Percentiles rank a stretch among this genome's conserved stretches.
Conservation (phyloP, 2,888 invertebrate species). For the Ophioninae sp. region DNA sequence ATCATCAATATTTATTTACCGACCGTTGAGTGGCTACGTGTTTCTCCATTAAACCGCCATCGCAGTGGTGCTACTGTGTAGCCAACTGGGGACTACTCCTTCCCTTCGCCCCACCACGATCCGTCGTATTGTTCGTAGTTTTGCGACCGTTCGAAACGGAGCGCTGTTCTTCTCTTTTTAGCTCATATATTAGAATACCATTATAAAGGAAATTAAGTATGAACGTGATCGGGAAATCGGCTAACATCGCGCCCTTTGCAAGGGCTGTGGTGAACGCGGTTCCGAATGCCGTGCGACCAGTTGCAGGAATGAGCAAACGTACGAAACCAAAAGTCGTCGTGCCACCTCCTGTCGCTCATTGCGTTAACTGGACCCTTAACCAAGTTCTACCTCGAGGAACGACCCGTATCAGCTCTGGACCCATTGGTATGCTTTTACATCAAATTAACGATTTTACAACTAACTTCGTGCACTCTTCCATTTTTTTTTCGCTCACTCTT, state of each 20-base stretch:
- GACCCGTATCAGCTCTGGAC: conserved; percentile 84
- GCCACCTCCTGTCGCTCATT: conserved; percentile 81
- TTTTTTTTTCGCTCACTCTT: conserved; percentile 6
- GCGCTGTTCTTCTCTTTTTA: conserved; percentile 24
- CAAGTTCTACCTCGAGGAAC: conserved; percentile 85
- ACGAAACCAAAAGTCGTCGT: conserved; percentile 81
- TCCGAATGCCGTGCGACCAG: conserved; percentile 85
- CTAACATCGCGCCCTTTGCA: conserved; percentile 86
- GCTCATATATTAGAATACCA: conserved; percentile 18
- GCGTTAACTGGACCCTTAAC: conserved; percentile 83
- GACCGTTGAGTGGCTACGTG: not conserved
- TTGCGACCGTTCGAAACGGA: conserved; percentile 41
- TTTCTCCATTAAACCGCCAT: not conserved
- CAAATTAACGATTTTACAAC: conserved; percentile 10
- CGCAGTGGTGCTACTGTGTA: not conserved
- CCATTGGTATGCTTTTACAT: conserved; percentile 82
- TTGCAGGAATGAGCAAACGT: conserved; percentile 82
- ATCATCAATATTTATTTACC: not conserved
- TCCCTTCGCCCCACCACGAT: conserved; percentile 15
- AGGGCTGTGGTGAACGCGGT: conserved; percentile 87
- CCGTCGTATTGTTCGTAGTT: conserved; percentile 54
- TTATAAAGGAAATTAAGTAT: conserved; percentile 79
- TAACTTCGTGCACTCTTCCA: not conserved
- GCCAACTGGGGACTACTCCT: conserved; percentile 15
- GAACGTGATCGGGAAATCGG: conserved; percentile 86